Evolutionary conservation across 2,888 invertebrate species (phyloP).

Genomic region (Mythimna pallens): DNA sequence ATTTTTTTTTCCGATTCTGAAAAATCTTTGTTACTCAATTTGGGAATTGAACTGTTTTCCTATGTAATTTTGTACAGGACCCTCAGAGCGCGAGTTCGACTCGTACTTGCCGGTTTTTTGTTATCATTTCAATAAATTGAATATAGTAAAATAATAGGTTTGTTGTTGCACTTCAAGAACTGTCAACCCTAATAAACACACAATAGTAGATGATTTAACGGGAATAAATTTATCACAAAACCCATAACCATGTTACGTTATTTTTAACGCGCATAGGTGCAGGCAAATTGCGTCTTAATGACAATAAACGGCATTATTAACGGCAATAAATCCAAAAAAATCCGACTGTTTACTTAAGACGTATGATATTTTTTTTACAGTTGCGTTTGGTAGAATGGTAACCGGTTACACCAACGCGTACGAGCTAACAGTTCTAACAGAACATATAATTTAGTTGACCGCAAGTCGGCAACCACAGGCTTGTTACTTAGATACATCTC

Average conservation of each 20-base stretch:
- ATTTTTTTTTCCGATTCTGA: no score
- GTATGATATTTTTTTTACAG: constrained; percentile 17
- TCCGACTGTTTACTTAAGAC: neutral
- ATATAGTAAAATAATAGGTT: neutral
- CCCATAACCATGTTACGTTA: neutral
- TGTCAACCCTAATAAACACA: constrained; percentile 13
- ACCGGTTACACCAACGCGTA: constrained; percentile 37
- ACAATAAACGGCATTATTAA: constrained; percentile 16
- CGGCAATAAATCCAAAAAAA: constrained; percentile 9
- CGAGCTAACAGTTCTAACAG: constrained; percentile 13
- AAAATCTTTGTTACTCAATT: no score
- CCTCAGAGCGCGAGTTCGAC: no score
- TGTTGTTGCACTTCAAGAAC: neutral
- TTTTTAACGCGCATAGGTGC: neutral
- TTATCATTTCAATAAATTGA: no score
- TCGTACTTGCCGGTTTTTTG: no score
- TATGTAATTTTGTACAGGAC: no score
- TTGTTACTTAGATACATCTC: constrained; percentile 17
- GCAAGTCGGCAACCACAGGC: constrained; percentile 9
- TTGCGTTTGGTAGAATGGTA: constrained; percentile 24
- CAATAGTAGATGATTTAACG: constrained; percentile 24
- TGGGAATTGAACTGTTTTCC: no score
- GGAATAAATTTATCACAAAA: constrained; percentile 16
- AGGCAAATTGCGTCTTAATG: constrained; percentile 13
- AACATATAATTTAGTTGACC: constrained; percentile 30